These are phyloP conservation scores for Heteropelma amictum DNA, from an alignment of 2,888 invertebrate species.

Conservation along the genomic window DNA sequence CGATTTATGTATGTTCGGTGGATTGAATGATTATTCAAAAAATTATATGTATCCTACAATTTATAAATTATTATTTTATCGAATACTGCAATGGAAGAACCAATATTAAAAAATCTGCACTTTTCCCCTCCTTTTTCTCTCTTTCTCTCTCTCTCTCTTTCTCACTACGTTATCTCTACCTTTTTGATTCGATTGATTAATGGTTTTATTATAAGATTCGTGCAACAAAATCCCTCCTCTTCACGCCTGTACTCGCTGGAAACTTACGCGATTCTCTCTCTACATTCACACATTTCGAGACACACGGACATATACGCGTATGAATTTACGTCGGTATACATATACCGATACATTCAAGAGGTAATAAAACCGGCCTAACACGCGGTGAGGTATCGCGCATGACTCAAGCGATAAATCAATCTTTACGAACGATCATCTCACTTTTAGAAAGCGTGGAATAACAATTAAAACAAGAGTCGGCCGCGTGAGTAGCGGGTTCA, in stretches of 20 bases:
- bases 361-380: conserved; percentile 50
- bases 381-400: conserved; percentile 34
- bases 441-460: conserved; percentile 37
- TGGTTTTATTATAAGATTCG: conserved; percentile 54
- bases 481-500: not conserved
- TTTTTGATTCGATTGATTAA: conserved; percentile 54
- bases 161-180: conserved; percentile 9
- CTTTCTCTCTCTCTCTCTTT: not conserved
- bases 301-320: conserved; percentile 9
- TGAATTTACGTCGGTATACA: conserved; percentile 1
- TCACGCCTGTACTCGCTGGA: conserved; percentile 51
- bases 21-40: conserved; percentile 28
- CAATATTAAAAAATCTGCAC: conserved; percentile 17
- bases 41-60: conserved; percentile 42
- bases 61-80: conserved; percentile 47
- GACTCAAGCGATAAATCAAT: conserved; percentile 52
- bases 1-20: conserved; percentile 35
- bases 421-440: conserved; percentile 42
- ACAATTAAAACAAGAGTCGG: conserved; percentile 45
- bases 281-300: conserved; percentile 13
- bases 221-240: conserved; percentile 50
- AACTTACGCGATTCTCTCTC: conserved; percentile 15
- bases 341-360: conserved; percentile 32
- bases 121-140: not conserved
- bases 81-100: conserved; percentile 6